Percentiles rank a stretch among this genome's conserved stretches.
These are phyloP conservation scores for Diprion similis DNA, from an alignment of 1,140 invertebrate species.

Conservation along the genomic window DNA sequence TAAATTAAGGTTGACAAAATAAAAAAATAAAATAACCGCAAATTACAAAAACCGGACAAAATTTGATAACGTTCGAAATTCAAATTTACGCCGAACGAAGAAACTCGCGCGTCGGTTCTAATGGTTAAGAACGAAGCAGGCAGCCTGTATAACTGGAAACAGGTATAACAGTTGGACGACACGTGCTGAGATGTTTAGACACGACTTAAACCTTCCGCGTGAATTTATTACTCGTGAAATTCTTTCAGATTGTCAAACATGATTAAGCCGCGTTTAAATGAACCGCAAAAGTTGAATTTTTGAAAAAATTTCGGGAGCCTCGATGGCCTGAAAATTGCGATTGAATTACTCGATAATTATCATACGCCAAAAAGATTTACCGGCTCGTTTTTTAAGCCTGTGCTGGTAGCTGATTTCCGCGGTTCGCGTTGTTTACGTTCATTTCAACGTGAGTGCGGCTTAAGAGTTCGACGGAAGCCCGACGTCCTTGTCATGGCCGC, in stretches of 20 bases:
- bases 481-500: slow-evolving; percentile 4
- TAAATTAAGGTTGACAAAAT: no score
- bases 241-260: not conserved
- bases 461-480: slow-evolving; percentile 4
- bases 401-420: not conserved
- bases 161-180: not conserved
- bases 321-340: not conserved
- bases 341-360: not conserved
- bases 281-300: not conserved
- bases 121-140: no score
- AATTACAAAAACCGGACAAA: no score
- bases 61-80: no score
- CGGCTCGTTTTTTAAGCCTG: not conserved
- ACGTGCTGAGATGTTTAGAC: not conserved
- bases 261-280: not conserved
- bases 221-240: not conserved
- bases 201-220: not conserved
- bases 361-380: not conserved
- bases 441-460: not conserved
- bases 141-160: not conserved
- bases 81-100: no score
- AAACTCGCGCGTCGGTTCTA: no score
- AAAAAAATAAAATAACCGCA: no score
- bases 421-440: not conserved
- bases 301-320: not conserved